Conservation (phyloP, 2,888 invertebrate species). For the Harpalus rubripes region DNA sequence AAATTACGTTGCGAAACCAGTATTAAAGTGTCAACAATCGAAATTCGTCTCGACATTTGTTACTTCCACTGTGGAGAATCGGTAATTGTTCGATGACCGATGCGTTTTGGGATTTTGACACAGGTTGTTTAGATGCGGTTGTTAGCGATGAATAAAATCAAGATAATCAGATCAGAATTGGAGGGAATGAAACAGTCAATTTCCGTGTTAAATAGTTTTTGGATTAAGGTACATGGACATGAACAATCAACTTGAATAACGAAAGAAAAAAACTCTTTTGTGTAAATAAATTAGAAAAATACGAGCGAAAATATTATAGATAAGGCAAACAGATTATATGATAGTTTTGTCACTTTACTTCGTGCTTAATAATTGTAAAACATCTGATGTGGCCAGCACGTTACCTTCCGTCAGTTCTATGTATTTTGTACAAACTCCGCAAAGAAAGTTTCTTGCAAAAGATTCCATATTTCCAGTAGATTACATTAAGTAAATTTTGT, state of each 20-base stretch:
- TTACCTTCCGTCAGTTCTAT: no score
- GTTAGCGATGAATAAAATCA: conserved; percentile 32
- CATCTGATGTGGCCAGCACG: no score
- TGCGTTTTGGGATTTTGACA: neutral
- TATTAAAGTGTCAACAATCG: conserved; percentile 36
- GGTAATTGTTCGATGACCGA: conserved; percentile 35
- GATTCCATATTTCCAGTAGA: no score
- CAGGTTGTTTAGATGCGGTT: conserved; percentile 29
- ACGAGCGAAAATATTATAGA: no score
- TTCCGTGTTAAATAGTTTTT: neutral
- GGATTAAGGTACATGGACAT: neutral
- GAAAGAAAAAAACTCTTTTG: neutral
- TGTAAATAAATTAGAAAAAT: neutral
- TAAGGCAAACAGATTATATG: no score
- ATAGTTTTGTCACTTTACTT: no score
- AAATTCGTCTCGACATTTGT: conserved; percentile 28
- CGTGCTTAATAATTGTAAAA: no score
- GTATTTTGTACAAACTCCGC: no score
- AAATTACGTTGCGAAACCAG: conserved; percentile 25
- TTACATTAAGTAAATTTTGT: no score
- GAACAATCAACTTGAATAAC: neutral
- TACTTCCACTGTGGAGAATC: conserved; percentile 4
- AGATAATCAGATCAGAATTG: conserved; percentile 21
- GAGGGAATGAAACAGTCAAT: neutral
- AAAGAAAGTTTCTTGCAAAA: no score